phyloP scores from a whole-genome alignment of 2,797 vertebrate species.

The Ctenopoma multispine region DNA sequence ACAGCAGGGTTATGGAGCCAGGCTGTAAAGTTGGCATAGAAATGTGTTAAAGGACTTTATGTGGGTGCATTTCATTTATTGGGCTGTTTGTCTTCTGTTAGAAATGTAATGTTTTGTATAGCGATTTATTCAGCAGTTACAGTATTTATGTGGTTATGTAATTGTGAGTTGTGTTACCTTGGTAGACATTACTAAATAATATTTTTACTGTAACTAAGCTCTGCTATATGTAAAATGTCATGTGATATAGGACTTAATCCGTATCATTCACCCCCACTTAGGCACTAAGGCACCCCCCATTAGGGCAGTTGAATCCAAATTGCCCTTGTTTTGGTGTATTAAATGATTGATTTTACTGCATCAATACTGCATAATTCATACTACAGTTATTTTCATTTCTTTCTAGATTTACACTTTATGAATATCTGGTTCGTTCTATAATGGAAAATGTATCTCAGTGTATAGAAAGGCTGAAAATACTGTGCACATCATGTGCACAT shows the following conservation, averaged over 20 bases:
- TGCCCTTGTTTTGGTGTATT: too few relatives aligned
- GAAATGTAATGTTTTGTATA: constrained; percentile 6
- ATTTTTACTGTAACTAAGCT: too few relatives aligned
- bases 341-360: too few relatives aligned
- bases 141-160: background rate
- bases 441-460: background rate
- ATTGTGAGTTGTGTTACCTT: background rate
- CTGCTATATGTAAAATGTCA: background rate
- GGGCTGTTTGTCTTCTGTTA: constrained; percentile 11
- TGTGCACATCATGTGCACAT: background rate
- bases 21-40: constrained; percentile 48
- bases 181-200: background rate
- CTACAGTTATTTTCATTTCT: too few relatives aligned
- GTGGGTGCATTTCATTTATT: constrained; percentile 44
- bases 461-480: background rate
- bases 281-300: too few relatives aligned
- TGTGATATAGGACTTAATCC: background rate
- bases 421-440: background rate
- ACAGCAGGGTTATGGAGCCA: constrained; percentile 33
- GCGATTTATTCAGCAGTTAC: constrained; percentile 7
- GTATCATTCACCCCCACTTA: too few relatives aligned
- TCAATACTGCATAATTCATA: too few relatives aligned
- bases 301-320: too few relatives aligned
- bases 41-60: constrained; percentile 43
- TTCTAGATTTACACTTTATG: too few relatives aligned